Conservation (phyloP, 2,113 vertebrate species). For the Ictidomys tridecemlineatus region DNA sequence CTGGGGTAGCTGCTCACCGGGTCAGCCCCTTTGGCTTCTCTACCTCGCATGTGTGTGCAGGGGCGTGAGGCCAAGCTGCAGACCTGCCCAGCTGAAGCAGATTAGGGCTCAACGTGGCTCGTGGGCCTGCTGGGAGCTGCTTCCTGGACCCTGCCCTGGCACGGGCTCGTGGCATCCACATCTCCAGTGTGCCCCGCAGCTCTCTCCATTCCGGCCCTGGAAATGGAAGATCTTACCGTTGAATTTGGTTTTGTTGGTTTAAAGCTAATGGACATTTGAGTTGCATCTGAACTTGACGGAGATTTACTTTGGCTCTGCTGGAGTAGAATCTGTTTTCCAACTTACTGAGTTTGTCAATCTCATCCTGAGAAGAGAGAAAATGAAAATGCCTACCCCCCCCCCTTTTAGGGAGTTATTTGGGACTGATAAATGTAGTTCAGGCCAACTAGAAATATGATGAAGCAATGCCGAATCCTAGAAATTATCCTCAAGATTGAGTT, state of each 20-base stretch:
- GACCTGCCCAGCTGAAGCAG: not conserved
- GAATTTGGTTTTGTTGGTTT: not conserved
- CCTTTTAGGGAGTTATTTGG: not conserved
- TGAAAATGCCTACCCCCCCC: not conserved
- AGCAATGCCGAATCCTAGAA: not conserved
- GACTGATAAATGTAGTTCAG: not conserved
- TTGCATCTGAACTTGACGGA: not conserved
- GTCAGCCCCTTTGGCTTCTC: not conserved
- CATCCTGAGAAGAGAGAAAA: not conserved
- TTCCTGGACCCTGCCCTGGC: not conserved
- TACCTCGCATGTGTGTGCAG: not conserved
- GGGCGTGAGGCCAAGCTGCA: fast-evolving
- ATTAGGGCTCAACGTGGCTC: fast-evolving
- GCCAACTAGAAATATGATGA: not conserved
- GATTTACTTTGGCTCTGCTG: not conserved
- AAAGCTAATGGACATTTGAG: not conserved
- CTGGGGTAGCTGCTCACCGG: not conserved
- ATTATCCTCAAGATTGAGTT: not conserved
- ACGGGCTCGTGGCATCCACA: fast-evolving
- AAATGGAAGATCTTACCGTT: not conserved
- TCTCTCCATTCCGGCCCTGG: not conserved
- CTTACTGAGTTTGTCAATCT: not conserved
- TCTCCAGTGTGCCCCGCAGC: not conserved
- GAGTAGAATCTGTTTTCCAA: not conserved
- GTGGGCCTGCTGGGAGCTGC: not conserved